phyloP scores from a whole-genome alignment of 1,140 invertebrate genomes.

The Tribolium madens region DNA sequence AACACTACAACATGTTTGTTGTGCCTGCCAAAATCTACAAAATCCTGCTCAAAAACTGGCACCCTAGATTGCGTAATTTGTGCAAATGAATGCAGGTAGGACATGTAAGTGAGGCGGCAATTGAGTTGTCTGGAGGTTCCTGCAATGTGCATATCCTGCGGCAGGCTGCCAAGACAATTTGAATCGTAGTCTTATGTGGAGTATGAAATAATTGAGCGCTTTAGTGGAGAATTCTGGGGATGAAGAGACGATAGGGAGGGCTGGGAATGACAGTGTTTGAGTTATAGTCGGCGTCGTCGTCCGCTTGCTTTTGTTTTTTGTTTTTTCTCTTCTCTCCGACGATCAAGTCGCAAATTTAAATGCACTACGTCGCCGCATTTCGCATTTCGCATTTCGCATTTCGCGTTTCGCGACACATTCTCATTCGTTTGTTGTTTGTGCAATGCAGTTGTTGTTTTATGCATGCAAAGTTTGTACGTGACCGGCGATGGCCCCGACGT shows the following conservation, averaged over 20 bases:
- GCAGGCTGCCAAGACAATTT: conserved; percentile 25
- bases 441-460: conserved; percentile 51
- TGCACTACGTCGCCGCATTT: conserved; percentile 46
- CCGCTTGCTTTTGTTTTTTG: background rate
- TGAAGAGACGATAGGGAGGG: background rate
- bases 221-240: conserved; percentile 6
- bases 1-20: too few relatives aligned
- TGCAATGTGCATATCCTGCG: conserved; percentile 17
- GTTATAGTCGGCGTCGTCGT: conserved; percentile 9
- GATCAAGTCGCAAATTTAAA: conserved; percentile 42
- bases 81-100: background rate
- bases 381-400: conserved; percentile 49
- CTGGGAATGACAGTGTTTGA: conserved; percentile 17
- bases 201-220: conserved; percentile 26
- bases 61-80: too few relatives aligned
- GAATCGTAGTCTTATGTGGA: background rate
- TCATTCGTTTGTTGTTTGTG: conserved; percentile 53
- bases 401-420: conserved; percentile 49
- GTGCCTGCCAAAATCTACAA: too few relatives aligned
- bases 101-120: background rate
- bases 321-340: background rate
- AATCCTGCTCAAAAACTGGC: too few relatives aligned
- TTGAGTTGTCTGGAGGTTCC: background rate
- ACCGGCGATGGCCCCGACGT: conserved; percentile 45
- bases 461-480: conserved; percentile 55